Evolutionary conservation across 2,888 invertebrate genomes (phyloP).

Genomic region (Tenodera sinensis): DNA sequence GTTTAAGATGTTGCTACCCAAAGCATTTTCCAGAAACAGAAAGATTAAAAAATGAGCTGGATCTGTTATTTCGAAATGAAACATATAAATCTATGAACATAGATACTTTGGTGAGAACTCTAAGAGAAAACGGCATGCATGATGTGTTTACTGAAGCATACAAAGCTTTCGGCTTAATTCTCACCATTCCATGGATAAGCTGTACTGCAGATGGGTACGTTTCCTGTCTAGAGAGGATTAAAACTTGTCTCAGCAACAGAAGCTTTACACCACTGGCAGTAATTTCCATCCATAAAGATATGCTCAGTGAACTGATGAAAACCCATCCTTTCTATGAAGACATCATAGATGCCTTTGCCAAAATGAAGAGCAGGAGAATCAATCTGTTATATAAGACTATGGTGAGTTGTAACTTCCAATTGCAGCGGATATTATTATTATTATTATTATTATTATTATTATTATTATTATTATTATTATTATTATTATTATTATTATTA

Average conservation of each 20-base stretch:
- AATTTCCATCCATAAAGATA: neutral
- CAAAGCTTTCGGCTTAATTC: neutral
- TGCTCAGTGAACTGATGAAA: neutral
- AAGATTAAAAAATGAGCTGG: neutral
- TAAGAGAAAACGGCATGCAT: neutral
- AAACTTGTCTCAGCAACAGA: neutral
- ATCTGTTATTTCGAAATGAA: neutral
- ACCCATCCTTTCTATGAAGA: neutral
- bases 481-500: too few relatives aligned
- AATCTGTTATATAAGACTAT: neutral
- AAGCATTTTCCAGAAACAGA: neutral
- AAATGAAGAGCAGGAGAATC: neutral
- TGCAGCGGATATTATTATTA: too few relatives aligned
- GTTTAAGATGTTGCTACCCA: neutral
- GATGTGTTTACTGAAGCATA: neutral
- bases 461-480: too few relatives aligned
- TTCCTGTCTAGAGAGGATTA: neutral
- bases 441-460: too few relatives aligned
- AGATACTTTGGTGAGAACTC: neutral
- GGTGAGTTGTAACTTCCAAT: neutral
- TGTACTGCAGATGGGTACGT: neutral
- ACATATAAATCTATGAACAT: neutral
- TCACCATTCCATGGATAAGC: neutral
- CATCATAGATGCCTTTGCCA: neutral
- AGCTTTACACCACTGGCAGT: neutral